Evolutionary conservation across 2,888 invertebrate genomes (phyloP).

Genomic region (Notodonta ziczac): DNA sequence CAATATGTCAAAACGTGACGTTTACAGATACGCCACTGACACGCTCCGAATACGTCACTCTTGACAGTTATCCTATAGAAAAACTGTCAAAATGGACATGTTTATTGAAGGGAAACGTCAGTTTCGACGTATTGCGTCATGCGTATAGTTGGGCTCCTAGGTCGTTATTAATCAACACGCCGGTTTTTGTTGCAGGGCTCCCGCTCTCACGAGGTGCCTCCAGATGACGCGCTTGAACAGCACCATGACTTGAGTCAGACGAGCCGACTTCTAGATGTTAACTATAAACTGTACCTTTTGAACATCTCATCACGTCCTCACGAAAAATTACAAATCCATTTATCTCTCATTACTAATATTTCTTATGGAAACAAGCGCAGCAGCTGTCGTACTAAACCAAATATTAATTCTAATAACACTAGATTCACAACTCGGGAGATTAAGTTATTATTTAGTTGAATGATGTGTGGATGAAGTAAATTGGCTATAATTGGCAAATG

Average conservation of each 20-base stretch:
- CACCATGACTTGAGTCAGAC: constrained; percentile 70
- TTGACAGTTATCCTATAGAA: no score
- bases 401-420: constrained; percentile 44
- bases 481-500: constrained; percentile 32
- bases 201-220: constrained; percentile 76
- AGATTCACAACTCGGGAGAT: constrained; percentile 26
- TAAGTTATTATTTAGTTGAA: constrained; percentile 32
- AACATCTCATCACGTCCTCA: constrained; percentile 62
- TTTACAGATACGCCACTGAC: no score
- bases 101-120: no score
- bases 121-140: no score
- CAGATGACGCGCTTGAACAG: constrained; percentile 71
- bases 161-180: constrained; percentile 36
- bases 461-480: constrained; percentile 38
- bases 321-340: constrained; percentile 53
- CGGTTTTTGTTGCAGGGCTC: constrained; percentile 72
- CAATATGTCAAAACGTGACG: no score
- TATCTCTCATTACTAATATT: constrained; percentile 34
- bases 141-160: constrained; percentile 11
- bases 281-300: constrained; percentile 58
- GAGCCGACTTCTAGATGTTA: constrained; percentile 42
- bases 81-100: no score
- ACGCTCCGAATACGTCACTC: no score
- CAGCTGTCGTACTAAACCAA: constrained; percentile 56
- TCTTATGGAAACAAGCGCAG: constrained; percentile 37